Percentiles rank a stretch among this genome's conserved stretches.
Evolutionary conservation across 2,888 invertebrate species (phyloP).

Genomic region (Rhagonycha lutea): DNA sequence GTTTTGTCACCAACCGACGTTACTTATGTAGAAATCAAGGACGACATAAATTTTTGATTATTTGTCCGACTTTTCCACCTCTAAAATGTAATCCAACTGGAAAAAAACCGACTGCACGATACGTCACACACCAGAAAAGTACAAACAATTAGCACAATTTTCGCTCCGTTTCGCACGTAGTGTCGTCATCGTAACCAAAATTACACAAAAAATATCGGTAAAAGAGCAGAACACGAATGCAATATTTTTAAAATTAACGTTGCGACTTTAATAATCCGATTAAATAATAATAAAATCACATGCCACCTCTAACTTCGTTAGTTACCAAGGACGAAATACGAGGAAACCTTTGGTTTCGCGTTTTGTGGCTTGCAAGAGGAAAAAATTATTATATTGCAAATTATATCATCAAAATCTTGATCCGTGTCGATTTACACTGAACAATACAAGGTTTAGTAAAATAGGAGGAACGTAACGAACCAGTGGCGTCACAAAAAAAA

Average conservation of each 20-base stretch:
- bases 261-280: constrained; percentile 11
- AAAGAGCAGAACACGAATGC: background rate
- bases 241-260: background rate
- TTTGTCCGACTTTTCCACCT: background rate
- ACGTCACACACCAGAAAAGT: background rate
- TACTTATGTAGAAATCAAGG: background rate
- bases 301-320: constrained; percentile 13
- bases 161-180: background rate
- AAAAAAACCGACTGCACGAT: background rate
- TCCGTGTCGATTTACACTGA: background rate
- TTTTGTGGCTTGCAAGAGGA: background rate
- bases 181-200: background rate
- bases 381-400: constrained; percentile 4
- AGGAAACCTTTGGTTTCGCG: constrained; percentile 16
- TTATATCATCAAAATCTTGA: constrained; percentile 10
- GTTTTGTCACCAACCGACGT: background rate
- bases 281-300: constrained; percentile 18
- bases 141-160: background rate
- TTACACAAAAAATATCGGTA: background rate
- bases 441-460: background rate
- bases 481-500: background rate
- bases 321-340: constrained; percentile 22
- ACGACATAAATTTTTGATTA: background rate
- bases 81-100: background rate
- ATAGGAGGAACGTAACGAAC: background rate